A percentile compares a stretch with the other conserved stretches of the same genome.
Evolutionary conservation across 1,140 invertebrate species (phyloP).

Genomic region (Lepidurus couesii): DNA sequence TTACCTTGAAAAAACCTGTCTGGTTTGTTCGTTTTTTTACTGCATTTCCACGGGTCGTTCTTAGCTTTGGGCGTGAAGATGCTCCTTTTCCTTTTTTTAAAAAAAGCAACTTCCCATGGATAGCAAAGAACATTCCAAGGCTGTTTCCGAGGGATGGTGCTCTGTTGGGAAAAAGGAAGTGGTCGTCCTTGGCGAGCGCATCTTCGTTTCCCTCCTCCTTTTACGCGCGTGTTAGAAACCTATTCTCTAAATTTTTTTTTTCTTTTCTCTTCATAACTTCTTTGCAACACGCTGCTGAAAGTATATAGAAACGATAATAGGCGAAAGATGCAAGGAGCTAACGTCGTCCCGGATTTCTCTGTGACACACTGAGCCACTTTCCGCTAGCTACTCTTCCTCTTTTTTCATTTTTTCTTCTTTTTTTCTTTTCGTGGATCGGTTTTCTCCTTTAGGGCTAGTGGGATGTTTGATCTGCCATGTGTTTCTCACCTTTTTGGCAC

Average conservation of each 20-base stretch:
- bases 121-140: neutral
- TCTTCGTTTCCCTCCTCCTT: neutral
- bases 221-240: neutral
- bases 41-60: neutral
- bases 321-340: neutral
- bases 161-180: neutral
- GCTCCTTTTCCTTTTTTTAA: neutral
- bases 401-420: neutral
- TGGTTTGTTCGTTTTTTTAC: neutral
- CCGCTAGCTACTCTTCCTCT: neutral
- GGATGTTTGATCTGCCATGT: too few species aligned
- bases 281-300: neutral
- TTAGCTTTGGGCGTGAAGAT: neutral
- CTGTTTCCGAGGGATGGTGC: neutral
- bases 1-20: neutral
- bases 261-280: neutral
- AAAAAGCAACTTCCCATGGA: neutral
- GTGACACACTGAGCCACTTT: slow-evolving; percentile 21
- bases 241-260: neutral
- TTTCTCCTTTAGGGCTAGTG: neutral
- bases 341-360: slow-evolving; percentile 1
- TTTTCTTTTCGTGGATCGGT: neutral
- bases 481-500: too few species aligned
- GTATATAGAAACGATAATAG: neutral
- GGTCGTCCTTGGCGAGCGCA: slow-evolving; percentile 16